Percentiles rank a stretch among this genome's conserved stretches.
Conservation (phyloP, 2,113 vertebrate species). For the Etia nguti region DNA sequence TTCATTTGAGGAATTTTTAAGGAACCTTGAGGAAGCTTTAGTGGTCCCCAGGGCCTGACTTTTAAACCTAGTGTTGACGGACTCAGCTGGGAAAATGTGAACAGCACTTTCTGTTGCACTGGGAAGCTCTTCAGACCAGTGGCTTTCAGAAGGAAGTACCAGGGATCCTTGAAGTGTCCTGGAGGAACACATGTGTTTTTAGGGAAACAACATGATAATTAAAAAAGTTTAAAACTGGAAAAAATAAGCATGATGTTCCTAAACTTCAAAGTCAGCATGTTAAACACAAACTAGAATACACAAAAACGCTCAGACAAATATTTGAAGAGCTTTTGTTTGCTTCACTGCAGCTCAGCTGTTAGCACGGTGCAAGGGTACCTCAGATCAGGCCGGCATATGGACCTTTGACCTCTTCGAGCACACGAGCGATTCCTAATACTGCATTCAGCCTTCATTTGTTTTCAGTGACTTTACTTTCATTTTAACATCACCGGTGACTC, state of each 20-base stretch:
- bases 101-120: background rate
- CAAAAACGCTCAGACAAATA: background rate
- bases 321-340: background rate
- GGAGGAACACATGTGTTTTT: background rate
- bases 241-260: background rate
- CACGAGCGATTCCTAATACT: background rate
- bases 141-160: background rate
- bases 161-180: accelerated
- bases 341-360: background rate
- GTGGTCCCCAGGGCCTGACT: background rate
- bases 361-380: accelerated
- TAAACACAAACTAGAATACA: background rate
- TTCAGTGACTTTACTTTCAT: background rate
- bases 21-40: background rate
- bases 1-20: background rate
- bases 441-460: background rate
- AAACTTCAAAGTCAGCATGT: background rate
- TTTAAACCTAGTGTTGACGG: background rate
- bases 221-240: background rate
- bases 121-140: background rate
- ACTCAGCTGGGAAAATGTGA: background rate
- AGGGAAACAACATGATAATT: background rate
- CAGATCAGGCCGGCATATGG: background rate
- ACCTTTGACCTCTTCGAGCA: background rate
- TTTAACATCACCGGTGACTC: background rate